Conservation (phyloP, 2,113 vertebrate genomes). For the Pipa parva region DNA sequence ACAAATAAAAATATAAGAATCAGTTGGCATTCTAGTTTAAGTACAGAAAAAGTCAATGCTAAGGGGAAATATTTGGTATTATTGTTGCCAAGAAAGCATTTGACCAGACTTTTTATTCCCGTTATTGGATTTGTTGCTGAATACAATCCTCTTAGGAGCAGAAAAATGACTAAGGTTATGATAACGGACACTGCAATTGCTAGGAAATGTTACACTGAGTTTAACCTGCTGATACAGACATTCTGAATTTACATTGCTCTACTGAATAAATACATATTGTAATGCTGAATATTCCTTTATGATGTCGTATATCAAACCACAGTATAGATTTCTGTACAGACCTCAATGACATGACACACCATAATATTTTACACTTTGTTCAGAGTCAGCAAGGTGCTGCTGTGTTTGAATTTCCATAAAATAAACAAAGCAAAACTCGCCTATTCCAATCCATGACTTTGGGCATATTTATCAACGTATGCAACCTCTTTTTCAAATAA, state of each 20-base stretch:
- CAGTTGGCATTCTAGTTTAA: neutral
- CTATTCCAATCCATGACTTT: too few relatives aligned
- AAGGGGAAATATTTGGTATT: neutral
- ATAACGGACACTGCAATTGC: neutral
- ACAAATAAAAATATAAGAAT: neutral
- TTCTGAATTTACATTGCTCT: neutral
- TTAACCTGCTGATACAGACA: conserved; percentile 4
- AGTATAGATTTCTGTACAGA: conserved; percentile 15
- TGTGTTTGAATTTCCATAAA: neutral
- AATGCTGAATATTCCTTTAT: conserved; percentile 6
- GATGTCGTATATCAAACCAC: conserved; percentile 11
- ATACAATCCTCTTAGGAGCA: neutral
- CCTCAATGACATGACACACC: conserved; percentile 9
- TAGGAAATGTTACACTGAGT: neutral
- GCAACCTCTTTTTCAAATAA: too few relatives aligned
- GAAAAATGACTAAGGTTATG: conserved; percentile 1
- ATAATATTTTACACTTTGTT: conserved; percentile 10
- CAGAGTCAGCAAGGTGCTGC: neutral
- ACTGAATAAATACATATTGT: neutral
- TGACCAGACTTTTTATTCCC: neutral
- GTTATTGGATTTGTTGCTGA: neutral
- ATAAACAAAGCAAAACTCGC: neutral
- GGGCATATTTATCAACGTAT: too few relatives aligned
- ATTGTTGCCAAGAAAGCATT: neutral
- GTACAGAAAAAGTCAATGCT: neutral